Conservation (phyloP, 2,888 invertebrate genomes). For the Stenoptilia bipunctidactyla region DNA sequence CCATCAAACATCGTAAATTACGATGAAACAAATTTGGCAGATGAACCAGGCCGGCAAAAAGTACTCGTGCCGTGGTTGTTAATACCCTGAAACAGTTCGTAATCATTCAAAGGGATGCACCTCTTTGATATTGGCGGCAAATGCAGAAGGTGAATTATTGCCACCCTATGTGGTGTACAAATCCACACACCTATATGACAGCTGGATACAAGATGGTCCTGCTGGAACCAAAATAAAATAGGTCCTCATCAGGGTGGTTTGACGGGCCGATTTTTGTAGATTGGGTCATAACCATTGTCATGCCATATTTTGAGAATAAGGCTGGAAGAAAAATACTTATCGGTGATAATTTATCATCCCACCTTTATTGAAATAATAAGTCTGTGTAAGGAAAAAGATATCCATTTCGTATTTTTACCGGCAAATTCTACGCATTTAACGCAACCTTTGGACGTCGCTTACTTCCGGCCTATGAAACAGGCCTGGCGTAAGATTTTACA, state of each 20-base stretch:
- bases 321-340: no score
- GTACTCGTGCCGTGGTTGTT: constrained; percentile 1
- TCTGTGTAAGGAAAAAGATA: not conserved
- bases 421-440: not conserved
- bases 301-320: constrained; percentile 6
- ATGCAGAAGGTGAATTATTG: constrained; percentile 25
- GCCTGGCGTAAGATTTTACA: not conserved
- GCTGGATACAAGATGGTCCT: constrained; percentile 33
- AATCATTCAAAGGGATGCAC: constrained; percentile 10
- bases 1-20: constrained; percentile 9
- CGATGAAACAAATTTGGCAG: constrained; percentile 7
- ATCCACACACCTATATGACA: constrained; percentile 22
- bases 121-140: constrained; percentile 28
- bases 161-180: constrained; percentile 36
- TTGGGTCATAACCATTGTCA: constrained; percentile 18
- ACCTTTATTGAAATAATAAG: no score
- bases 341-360: constrained; percentile 2
- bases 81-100: constrained; percentile 6
- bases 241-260: constrained; percentile 25
- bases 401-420: constrained; percentile 2
- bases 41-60: constrained; percentile 2
- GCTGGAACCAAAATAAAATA: constrained; percentile 10
- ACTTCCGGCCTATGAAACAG: constrained; percentile 1
- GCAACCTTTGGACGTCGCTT: constrained; percentile 4
- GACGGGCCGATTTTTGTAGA: constrained; percentile 24